Base-by-base conservation (phyloP, 2,797 vertebrate species). In the Spondyliosoma cantharus region DNA sequence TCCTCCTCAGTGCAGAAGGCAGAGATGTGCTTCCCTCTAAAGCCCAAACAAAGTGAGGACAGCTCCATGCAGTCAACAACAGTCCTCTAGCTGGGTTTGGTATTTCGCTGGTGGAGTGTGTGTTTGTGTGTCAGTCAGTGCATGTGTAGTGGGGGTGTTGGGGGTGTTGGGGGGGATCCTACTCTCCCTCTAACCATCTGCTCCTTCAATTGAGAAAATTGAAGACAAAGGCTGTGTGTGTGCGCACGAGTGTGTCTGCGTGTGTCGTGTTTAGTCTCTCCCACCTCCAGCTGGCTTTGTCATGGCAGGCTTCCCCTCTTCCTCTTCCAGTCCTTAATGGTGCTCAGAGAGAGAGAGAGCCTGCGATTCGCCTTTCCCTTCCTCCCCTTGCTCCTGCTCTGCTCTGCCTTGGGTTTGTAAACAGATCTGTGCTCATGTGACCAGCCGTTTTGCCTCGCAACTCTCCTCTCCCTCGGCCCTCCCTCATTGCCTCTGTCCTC, bases 341-440 rank as follows among this genome's bases (percentile, higher is more conserved):
- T 89, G 89, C 83, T 84, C 84, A 67, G 80, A 62, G 76, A 80
- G 80, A 82, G 80, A 64, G 78, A 82, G 76, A 62, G 79, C 64
- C 77, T 88, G 83, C 82, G 66, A 45, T 80, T 81, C 20, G 85
- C 81, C 87, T 83, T 81, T 81, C 69, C 76, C 81, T 82, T 82
- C 83, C 89, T 89, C 76, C 75, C 77, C 69, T 90, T 45, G 80
- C 82, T 89, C 85, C 61, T 50, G 74, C 86, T 81, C 78, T 81
- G 82, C 86, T 89, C 86, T 88, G 91, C 93, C 86, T 90, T 87
- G 86, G 94, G 95, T 96, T 96, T 96, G 95, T 96, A 96, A 96
- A 96, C 95, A 96, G 94, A 95, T 95, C 94, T 91, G 59, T 90
- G 95, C 93, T 95, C 95, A 96, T 94, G 95, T 96, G 95, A 96